Conservation (phyloP, 1,140 invertebrate species). For the Drosophila oshimai region DNA sequence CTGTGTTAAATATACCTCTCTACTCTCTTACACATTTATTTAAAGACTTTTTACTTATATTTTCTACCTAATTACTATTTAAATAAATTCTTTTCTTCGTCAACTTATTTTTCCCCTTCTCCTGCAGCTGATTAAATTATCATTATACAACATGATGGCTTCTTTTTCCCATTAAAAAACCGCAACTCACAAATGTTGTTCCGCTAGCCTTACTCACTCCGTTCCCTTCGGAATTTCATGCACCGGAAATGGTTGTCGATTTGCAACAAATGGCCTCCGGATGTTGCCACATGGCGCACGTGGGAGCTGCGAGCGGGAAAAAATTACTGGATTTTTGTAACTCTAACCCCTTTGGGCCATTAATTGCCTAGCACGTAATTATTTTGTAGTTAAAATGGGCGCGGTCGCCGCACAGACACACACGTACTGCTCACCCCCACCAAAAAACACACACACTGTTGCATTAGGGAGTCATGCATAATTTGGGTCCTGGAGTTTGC, state of each 20-base stretch:
- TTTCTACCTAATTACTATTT: background rate
- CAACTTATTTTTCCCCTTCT: background rate
- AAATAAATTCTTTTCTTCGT: background rate
- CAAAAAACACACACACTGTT: conserved; percentile 4
- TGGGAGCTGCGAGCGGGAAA: conserved; percentile 24
- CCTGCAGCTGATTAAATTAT: conserved; percentile 44
- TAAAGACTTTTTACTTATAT: background rate
- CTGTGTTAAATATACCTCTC: background rate
- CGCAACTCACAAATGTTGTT: conserved; percentile 59
- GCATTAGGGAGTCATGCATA: conserved; percentile 59
- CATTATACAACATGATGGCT: conserved; percentile 43
- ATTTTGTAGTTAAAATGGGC: conserved; percentile 78
- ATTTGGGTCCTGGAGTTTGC: conserved; percentile 69
- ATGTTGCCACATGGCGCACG: conserved; percentile 75
- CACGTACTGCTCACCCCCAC: background rate
- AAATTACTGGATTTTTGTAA: conserved; percentile 33
- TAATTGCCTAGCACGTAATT: conserved; percentile 79
- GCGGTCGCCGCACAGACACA: conserved; percentile 5
- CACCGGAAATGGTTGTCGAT: conserved; percentile 76
- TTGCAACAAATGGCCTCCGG: conserved; percentile 76
- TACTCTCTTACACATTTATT: too few relatives aligned
- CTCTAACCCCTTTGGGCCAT: conserved; percentile 73
- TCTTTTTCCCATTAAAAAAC: conserved; percentile 46
- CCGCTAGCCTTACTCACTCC: background rate
- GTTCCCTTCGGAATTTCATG: conserved; percentile 6